A percentile compares a stretch with the other conserved stretches of the same genome.
Evolutionary conservation across 2,113 vertebrate genomes (phyloP).

Genomic region (Phalacrocorax pelagicus): DNA sequence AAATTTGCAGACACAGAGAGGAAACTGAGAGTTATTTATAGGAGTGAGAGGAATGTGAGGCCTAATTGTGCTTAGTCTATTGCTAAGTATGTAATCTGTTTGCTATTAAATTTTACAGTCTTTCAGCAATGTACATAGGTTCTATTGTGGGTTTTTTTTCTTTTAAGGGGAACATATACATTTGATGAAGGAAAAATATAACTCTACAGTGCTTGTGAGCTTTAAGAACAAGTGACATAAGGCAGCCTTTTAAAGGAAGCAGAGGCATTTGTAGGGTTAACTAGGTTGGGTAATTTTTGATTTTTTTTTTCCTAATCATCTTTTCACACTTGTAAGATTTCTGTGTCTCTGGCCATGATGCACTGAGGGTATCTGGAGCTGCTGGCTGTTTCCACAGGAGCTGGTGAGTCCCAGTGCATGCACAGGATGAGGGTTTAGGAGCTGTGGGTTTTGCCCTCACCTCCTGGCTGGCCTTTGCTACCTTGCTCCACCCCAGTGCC

Average conservation of each 20-base stretch:
- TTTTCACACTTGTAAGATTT: not conserved
- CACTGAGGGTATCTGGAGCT: not conserved
- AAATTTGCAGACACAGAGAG: constrained; percentile 88
- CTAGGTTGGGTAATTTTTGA: not conserved
- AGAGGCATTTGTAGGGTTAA: not conserved
- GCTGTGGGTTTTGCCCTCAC: not conserved
- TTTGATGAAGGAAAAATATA: constrained; percentile 26
- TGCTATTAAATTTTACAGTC: constrained; percentile 80
- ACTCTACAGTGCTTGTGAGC: not conserved
- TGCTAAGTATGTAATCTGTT: constrained; percentile 82
- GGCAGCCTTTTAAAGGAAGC: constrained; percentile 4
- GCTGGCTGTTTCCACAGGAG: not conserved
- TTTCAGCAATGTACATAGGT: constrained; percentile 69
- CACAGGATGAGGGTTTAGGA: not conserved
- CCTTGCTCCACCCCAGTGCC: not conserved
- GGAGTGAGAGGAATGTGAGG: constrained; percentile 86
- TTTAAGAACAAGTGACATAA: constrained; percentile 9
- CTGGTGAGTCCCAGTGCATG: rapidly evolving
- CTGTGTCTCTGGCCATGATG: not conserved
- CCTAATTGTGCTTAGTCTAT: constrained; percentile 94
- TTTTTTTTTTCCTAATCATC: not conserved
- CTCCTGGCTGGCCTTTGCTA: not conserved
- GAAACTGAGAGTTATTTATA: constrained; percentile 92
- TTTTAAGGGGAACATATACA: constrained; percentile 60
- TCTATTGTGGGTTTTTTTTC: not conserved